Base-by-base conservation (phyloP, 2,797 vertebrate genomes). In the Cottoperca gobio region DNA sequence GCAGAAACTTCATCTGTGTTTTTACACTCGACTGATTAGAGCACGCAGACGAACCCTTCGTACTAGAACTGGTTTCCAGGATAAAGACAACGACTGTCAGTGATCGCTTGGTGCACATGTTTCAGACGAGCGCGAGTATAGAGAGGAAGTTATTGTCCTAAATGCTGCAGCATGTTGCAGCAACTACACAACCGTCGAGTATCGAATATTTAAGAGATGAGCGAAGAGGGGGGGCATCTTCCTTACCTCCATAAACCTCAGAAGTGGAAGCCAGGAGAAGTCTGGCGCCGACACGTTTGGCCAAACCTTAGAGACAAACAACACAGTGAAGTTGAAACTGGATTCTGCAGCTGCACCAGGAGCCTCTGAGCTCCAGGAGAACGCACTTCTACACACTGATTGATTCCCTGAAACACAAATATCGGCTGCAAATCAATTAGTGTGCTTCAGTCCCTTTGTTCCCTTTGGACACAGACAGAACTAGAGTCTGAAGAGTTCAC, bases 181-280 rank as follows among this genome's bases (percentile, higher is more conserved):
- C 16, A 58, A 43, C 14, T 2, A 23, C 10, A 33, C 11, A 40
- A 42, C 10, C 11, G n/a, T 8, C 7, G 0, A 35, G 4, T 16
- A 26, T 19, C 52, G 9, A 46, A 65, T 13, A 52, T 1, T 6
- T 3, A 12, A 28, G n/a, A 39, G 1, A 55, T 23, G 6, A 66
- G 37, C 19, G 26, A 10, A n/a, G 35, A 1, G 4, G 26, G 10
- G n/a, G 35, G 1, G 4, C 3, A 9, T 76, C 10, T 50, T 55
- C 86, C 95, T 95, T 94, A 99, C 98, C 98, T 96, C 98, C 98
- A 74, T 99, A 99, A 2, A 99, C 97, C 84, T 99, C 98, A 1
- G 98, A 99, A 0, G 98, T 99, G 49, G 98, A 99, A 23, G 98
- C 98, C 79, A 99, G 93, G 4, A 99, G 96, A 49, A 99, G 95